Conservation (phyloP, 2,113 vertebrate genomes). For the Anolis sagrei region DNA sequence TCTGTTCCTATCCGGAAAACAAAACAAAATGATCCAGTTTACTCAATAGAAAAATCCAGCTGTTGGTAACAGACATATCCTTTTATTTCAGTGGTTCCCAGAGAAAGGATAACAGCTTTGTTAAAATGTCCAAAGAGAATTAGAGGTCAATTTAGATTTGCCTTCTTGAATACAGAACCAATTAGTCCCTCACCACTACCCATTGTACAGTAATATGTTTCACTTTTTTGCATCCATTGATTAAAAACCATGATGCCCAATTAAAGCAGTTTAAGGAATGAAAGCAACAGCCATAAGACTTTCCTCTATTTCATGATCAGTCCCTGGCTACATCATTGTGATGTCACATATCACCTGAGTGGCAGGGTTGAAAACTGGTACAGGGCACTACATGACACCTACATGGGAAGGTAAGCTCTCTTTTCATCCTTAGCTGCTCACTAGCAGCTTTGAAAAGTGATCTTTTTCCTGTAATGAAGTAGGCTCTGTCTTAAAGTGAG, state of each 20-base stretch:
- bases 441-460: constrained; percentile 12
- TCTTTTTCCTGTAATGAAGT: neutral
- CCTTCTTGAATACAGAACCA: constrained; percentile 10
- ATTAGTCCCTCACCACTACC: neutral
- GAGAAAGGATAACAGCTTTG: neutral
- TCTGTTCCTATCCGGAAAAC: neutral
- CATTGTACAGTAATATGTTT: constrained; percentile 10
- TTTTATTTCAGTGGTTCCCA: neutral
- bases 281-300: neutral
- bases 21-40: too few species aligned
- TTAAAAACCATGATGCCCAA: neutral
- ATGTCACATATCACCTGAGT: constrained; percentile 22
- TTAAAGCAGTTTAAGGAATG: neutral
- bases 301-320: constrained; percentile 13
- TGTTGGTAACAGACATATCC: neutral
- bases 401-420: constrained; percentile 16
- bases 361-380: neutral
- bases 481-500: neutral
- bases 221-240: neutral
- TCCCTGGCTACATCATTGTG: constrained; percentile 14
- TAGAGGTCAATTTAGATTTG: neutral
- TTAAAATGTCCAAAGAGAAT: neutral
- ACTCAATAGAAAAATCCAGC: neutral
- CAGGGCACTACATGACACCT: neutral
- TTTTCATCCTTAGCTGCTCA: neutral